Base-by-base conservation (phyloP, 2,797 vertebrate genomes). In the Meda fulgida region DNA sequence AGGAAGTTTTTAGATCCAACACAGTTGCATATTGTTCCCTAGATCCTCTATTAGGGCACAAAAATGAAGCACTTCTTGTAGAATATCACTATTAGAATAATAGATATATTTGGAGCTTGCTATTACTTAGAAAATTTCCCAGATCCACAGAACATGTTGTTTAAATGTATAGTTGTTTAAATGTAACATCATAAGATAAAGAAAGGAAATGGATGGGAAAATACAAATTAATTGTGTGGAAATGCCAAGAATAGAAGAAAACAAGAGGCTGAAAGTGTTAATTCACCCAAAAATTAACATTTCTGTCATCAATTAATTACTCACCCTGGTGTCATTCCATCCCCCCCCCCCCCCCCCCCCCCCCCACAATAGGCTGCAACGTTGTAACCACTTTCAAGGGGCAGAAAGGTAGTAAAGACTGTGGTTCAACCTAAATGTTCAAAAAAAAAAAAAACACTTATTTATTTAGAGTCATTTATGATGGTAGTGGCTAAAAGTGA, bases 261-360 rank as follows among this genome's bases (percentile, higher is more conserved):
- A 43, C 16, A 55, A 73, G 26, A 81, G 10, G 80, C 73, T 43
- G 48, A 85, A 29, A 70, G 72, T 53, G 34, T 48, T 48, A 16
- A 4, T 48, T 48, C 1, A 16, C 46, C 46, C 46, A 16, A 48
- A 48, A 48, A 48, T 16, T 1, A 5, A 16, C 1, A 48, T 48
- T 5, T 16, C 4, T 48, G 43, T 46, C 46, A 16, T 48, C 16
- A 48, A 48, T 48, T 5, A 5, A 16, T 48, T 16, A 16, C 46
- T 48, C 14, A 48, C 4, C 46, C 14, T 48, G 0, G 43, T 46
- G 13, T 4, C 4, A 13, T 46, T 46, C 43, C 4, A n/a, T n/a
- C n/a, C n/a, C n/a, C n/a, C n/a, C n/a, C n/a, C n/a, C n/a, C n/a
- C n/a, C n/a, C n/a, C n/a, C n/a, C n/a, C n/a, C n/a, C n/a, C n/a